phyloP scores from a whole-genome alignment of 2,113 vertebrate genomes.

The Hassar affinis region DNA sequence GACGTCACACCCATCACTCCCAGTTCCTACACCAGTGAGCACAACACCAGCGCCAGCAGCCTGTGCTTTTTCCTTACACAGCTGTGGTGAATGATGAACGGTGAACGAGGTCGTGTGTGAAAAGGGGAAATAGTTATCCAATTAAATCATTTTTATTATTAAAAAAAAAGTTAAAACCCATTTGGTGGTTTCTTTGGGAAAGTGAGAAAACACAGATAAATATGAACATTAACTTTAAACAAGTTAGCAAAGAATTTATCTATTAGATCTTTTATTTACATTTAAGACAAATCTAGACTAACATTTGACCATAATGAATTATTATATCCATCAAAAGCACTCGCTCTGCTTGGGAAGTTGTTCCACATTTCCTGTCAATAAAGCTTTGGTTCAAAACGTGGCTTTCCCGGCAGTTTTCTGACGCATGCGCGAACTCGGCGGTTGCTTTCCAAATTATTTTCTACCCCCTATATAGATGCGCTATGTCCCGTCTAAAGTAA shows the following conservation, averaged over 20 bases:
- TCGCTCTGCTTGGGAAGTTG: neutral
- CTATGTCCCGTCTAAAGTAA: neutral
- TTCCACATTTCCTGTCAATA: neutral
- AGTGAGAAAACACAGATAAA: too few species aligned
- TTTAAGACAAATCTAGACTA: neutral
- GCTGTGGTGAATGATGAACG: neutral
- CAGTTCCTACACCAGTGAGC: too few species aligned
- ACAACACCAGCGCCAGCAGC: too few species aligned
- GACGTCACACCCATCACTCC: too few species aligned
- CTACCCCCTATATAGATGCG: neutral
- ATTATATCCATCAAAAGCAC: neutral
- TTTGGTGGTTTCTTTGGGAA: too few species aligned
- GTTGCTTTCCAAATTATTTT: neutral
- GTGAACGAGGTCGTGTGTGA: neutral
- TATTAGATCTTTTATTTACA: neutral
- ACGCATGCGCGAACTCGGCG: conserved; percentile 20
- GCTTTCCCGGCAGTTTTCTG: conserved; percentile 28
- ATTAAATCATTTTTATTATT: too few species aligned
- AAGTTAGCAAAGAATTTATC: too few species aligned
- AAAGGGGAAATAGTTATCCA: neutral
- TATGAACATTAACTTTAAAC: too few species aligned
- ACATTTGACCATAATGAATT: neutral
- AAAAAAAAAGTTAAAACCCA: too few species aligned
- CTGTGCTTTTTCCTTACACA: too few species aligned
- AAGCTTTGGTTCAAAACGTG: neutral